These are phyloP conservation scores for Cyphomyrmex costatus DNA, from an alignment of 1,140 invertebrate genomes.

Conservation along the genomic window DNA sequence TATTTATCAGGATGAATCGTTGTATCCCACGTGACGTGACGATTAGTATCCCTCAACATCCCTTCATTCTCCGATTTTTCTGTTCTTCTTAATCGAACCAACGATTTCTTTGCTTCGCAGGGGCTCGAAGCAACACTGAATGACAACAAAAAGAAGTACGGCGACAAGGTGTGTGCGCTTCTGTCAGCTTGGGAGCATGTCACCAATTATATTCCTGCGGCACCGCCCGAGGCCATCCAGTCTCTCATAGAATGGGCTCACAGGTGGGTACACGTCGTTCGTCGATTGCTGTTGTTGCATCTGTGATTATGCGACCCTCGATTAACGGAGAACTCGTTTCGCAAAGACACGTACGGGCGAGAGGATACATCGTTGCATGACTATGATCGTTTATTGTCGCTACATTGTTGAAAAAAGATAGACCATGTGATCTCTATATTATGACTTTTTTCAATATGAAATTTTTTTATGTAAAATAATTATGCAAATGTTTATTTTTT, in stretches of 20 bases:
- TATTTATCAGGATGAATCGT: not conserved
- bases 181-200: slow-evolving; percentile 88
- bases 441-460: too few species aligned
- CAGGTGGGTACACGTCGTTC: slow-evolving; percentile 81
- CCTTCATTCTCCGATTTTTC: slow-evolving; percentile 25
- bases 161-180: slow-evolving; percentile 88
- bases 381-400: not conserved
- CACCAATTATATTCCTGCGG: slow-evolving; percentile 86
- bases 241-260: slow-evolving; percentile 87
- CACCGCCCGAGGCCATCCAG: slow-evolving; percentile 85
- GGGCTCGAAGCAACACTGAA: slow-evolving; percentile 87
- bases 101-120: slow-evolving; percentile 78
- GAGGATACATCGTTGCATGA: not conserved
- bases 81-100: slow-evolving; percentile 40
- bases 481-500: not conserved
- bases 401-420: not conserved
- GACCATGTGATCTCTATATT: not conserved
- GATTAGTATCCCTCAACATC: not conserved
- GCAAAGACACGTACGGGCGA: not conserved
- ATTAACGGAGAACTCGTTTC: slow-evolving; percentile 29
- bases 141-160: slow-evolving; percentile 88
- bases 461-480: too few species aligned
- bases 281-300: slow-evolving; percentile 32
- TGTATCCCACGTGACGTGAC: not conserved
- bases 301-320: slow-evolving; percentile 10